phyloP scores from a whole-genome alignment of 2,888 invertebrate species.

The Shargacucullia verbasci region DNA sequence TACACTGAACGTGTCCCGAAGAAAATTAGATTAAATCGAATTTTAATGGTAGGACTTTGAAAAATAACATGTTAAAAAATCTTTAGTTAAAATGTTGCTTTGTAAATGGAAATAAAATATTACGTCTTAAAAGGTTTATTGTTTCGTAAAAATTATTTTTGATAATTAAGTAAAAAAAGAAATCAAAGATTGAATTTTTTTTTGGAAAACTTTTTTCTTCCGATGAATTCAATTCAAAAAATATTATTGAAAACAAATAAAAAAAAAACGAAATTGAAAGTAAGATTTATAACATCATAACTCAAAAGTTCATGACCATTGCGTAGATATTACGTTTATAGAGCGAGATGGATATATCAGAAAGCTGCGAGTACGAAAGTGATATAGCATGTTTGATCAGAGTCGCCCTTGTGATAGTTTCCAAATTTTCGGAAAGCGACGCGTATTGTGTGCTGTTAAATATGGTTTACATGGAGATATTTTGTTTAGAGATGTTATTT shows the following conservation, averaged over 20 bases:
- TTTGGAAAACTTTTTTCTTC: no score
- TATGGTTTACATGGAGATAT: slow-evolving; percentile 72
- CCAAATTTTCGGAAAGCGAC: slow-evolving; percentile 87
- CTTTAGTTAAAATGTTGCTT: not conserved
- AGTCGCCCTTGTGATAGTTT: slow-evolving; percentile 87
- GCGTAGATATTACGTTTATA: slow-evolving; percentile 55
- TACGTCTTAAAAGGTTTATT: no score
- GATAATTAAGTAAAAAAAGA: no score
- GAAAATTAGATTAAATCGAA: not conserved
- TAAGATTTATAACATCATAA: slow-evolving; percentile 69
- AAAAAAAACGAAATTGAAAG: slow-evolving; percentile 30
- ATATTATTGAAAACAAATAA: not conserved
- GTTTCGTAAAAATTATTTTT: no score
- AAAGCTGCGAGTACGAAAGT: slow-evolving; percentile 52
- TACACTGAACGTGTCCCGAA: no score
- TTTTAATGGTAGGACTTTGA: no score
- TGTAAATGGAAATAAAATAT: not conserved
- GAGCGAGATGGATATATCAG: slow-evolving; percentile 57
- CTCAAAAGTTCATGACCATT: slow-evolving; percentile 70
- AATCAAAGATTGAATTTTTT: not conserved
- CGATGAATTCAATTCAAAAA: no score
- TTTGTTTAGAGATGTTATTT: not conserved
- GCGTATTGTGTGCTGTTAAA: slow-evolving; percentile 77
- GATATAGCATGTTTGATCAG: slow-evolving; percentile 77
- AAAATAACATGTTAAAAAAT: no score